Base-by-base conservation (phyloP, 2,113 vertebrate genomes). In the Lampris megalopsis region DNA sequence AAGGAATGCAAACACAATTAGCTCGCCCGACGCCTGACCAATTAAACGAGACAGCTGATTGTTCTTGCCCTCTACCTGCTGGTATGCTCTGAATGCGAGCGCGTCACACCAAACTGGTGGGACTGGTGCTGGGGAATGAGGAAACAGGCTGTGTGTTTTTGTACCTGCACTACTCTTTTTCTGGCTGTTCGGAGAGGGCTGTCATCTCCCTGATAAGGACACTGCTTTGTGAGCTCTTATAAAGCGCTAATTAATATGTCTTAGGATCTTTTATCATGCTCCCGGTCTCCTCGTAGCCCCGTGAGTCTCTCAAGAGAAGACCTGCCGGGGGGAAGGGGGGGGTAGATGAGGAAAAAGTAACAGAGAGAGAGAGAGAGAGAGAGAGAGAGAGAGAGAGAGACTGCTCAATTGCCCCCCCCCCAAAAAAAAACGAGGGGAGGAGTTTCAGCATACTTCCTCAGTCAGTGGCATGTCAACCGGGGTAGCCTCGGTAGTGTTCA, bases 361-460 rank as follows among this genome's bases (percentile, higher is more conserved):
- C 38, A 24, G 50, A 49, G 65, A 36, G 61, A 74, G 58, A 10
- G 9, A 24, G 56, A 58, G 54, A 69, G 67, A 57, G 24, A 36
- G 35, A 70, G 57, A 68, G 45, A 42, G 67, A 13, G 57, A 36
- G 1, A 63, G 49, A 73, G 58, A 13, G 71, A 63, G 67, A 53
- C 50, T 63, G 41, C 71, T 52, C 50, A 36, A 66, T 53, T 57
- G 79, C 65, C 68, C 74, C 37, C 24, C 24, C 24, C 24, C 24
- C n/a, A n/a, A n/a, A 71, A 60, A 81, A 62, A 84, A 80, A 63
- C 50, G 42, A 68, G 73, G 86, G 92, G 92, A 86, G 92, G 92
- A 91, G 92, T 90, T 80, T 71, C 57, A 43, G 75, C 38, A 77
- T 72, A 77, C 83, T 84, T 85, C 84, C 88, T 88, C 77, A 71